A percentile compares a stretch with the other conserved stretches of the same genome.
These are phyloP conservation scores for Potamilus streckersoni DNA, from an alignment of 1,140 invertebrate species.

Conservation along the genomic window DNA sequence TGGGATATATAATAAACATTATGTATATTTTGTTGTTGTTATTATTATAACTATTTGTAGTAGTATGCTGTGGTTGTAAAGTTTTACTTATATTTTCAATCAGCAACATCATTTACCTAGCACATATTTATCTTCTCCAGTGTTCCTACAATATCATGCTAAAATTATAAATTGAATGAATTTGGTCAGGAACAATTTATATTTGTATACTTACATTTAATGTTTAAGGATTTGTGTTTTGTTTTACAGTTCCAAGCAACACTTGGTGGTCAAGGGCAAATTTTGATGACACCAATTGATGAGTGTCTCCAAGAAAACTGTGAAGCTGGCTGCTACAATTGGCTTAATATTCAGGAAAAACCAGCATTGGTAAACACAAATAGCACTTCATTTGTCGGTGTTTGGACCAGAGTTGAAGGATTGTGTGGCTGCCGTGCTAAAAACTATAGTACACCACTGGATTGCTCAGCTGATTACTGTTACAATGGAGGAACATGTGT, in stretches of 20 bases:
- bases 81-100: too few relatives aligned
- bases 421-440: constrained; percentile 74
- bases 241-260: constrained; percentile 83
- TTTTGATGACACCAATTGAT: constrained; percentile 97
- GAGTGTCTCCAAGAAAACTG: constrained; percentile 95
- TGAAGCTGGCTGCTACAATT: constrained; percentile 91
- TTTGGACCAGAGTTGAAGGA: constrained; percentile 87
- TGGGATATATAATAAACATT: too few relatives aligned
- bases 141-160: too few relatives aligned
- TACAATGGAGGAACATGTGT: constrained; percentile 92
- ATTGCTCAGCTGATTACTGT: constrained; percentile 89
- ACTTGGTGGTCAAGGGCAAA: constrained; percentile 85
- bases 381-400: constrained; percentile 92
- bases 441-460: constrained; percentile 51
- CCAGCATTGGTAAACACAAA: constrained; percentile 97
- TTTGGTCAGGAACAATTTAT: background rate
- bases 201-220: too few relatives aligned
- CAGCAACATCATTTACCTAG: too few relatives aligned
- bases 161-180: background rate
- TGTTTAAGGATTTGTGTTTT: too few relatives aligned
- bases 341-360: constrained; percentile 77
- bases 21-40: too few relatives aligned
- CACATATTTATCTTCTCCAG: too few relatives aligned
- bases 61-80: too few relatives aligned
- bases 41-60: too few relatives aligned